These are phyloP conservation scores for Phenganax subtilis DNA, from an alignment of 92 coral and sea anemone species.

Conservation along the genomic window DNA sequence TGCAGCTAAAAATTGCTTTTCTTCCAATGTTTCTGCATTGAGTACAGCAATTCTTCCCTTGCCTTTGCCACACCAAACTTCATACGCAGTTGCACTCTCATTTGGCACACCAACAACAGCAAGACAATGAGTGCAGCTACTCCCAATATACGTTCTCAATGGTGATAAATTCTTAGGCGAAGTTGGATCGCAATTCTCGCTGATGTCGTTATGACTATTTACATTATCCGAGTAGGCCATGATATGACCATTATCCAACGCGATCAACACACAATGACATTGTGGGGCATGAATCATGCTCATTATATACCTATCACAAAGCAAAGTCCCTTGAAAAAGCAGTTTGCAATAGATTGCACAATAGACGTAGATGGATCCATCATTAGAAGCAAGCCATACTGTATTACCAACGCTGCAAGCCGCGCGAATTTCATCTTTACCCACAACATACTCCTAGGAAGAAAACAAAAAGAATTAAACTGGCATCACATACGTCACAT, in stretches of 20 bases:
- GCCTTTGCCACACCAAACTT: conserved; percentile 95
- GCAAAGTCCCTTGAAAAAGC: conserved; percentile 71
- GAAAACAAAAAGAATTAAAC: not conserved
- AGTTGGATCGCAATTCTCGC: conserved; percentile 50
- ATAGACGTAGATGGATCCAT: conserved; percentile 79
- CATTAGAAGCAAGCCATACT: conserved; percentile 94
- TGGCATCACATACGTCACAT: not conserved
- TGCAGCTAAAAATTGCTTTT: conserved; percentile 68
- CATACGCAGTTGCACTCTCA: conserved; percentile 27
- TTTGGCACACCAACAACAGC: conserved; percentile 70
- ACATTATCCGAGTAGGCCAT: conserved; percentile 90
- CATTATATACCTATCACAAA: conserved; percentile 64
- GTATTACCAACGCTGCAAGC: conserved; percentile 98
- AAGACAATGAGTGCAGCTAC: conserved; percentile 76
- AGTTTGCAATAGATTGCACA: conserved; percentile 88
- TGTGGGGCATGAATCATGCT: conserved; percentile 92
- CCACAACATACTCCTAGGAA: conserved; percentile 66
- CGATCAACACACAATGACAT: conserved; percentile 90
- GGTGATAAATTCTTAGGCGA: conserved; percentile 81
- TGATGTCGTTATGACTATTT: conserved; percentile 66
- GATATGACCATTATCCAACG: conserved; percentile 79
- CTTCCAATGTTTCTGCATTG: conserved; percentile 73
- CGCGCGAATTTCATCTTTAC: conserved; percentile 68
- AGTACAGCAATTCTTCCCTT: conserved; percentile 80
- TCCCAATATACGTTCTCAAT: conserved; percentile 77